These are phyloP conservation scores for Morphnarchus princeps DNA, from an alignment of 2,113 vertebrate species.

Conservation along the genomic window DNA sequence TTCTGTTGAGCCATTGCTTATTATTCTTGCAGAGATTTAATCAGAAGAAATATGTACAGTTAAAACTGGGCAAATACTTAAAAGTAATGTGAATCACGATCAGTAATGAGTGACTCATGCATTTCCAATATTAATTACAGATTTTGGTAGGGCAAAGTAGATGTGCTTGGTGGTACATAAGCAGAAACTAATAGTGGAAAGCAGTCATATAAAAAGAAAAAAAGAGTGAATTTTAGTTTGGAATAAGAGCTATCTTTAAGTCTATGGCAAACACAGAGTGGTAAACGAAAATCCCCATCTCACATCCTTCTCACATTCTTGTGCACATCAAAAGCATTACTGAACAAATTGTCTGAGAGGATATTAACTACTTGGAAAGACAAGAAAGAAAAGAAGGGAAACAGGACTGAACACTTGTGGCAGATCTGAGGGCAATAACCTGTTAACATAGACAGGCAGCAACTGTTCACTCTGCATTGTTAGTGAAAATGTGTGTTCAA, in stretches of 20 bases:
- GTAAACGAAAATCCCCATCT: not conserved
- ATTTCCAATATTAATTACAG: constrained; percentile 4
- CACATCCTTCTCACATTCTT: not conserved
- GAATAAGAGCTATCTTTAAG: not conserved
- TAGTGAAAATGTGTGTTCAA: not conserved
- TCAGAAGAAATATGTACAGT: not conserved
- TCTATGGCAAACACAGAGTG: not conserved
- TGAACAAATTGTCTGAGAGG: not conserved
- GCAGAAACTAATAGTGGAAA: not conserved
- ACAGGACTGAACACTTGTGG: not conserved
- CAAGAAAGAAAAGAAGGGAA: not conserved
- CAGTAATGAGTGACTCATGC: not conserved
- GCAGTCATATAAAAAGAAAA: too few species aligned
- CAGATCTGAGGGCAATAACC: not conserved
- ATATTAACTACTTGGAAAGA: not conserved
- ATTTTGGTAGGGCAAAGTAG: not conserved
- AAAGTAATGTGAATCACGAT: not conserved
- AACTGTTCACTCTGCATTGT: not conserved
- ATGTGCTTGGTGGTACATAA: not conserved
- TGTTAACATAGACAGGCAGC: not conserved
- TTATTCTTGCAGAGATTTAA: constrained; percentile 6
- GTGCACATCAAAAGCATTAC: not conserved
- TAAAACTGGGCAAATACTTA: constrained; percentile 6
- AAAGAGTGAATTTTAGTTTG: not conserved
- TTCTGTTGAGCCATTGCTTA: not conserved